A percentile compares a stretch with the other conserved stretches of the same genome.
Evolutionary conservation across 2,888 invertebrate species (phyloP).

Genomic region (Ochropleura leucogaster): DNA sequence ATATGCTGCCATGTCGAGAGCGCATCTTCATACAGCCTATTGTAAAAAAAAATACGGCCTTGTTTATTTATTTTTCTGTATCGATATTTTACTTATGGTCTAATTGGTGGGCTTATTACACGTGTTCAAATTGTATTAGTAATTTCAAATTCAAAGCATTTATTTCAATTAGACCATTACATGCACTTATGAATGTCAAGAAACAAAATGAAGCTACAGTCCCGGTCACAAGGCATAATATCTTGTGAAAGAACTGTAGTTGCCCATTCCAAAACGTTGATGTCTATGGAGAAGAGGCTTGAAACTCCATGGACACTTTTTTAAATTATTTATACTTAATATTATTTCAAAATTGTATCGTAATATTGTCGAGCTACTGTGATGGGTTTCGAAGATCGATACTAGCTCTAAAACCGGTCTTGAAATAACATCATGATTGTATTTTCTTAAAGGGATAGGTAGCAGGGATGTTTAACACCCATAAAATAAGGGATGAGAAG

Average conservation of each 20-base stretch:
- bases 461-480: neutral
- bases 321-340: too few species aligned
- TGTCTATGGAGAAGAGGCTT: too few species aligned
- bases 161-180: too few species aligned
- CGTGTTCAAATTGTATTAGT: neutral
- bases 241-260: too few species aligned
- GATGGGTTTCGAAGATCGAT: neutral
- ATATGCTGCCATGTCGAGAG: slow-evolving; percentile 75
- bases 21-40: slow-evolving; percentile 73
- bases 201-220: too few species aligned
- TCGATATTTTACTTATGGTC: slow-evolving; percentile 30
- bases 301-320: too few species aligned
- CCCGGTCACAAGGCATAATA: too few species aligned
- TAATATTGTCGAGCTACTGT: slow-evolving; percentile 16
- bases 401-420: neutral
- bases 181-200: too few species aligned
- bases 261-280: too few species aligned
- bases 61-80: slow-evolving; percentile 49
- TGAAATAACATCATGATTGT: neutral
- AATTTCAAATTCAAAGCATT: too few species aligned
- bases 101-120: slow-evolving; percentile 29
- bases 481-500: neutral
- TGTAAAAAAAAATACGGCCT: slow-evolving; percentile 67
- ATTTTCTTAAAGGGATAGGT: too few species aligned
- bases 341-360: too few species aligned